Percentiles rank a stretch among this genome's conserved stretches.
phyloP scores from a whole-genome alignment of 2,888 invertebrate species.

The Synanthedon myopaeformis region DNA sequence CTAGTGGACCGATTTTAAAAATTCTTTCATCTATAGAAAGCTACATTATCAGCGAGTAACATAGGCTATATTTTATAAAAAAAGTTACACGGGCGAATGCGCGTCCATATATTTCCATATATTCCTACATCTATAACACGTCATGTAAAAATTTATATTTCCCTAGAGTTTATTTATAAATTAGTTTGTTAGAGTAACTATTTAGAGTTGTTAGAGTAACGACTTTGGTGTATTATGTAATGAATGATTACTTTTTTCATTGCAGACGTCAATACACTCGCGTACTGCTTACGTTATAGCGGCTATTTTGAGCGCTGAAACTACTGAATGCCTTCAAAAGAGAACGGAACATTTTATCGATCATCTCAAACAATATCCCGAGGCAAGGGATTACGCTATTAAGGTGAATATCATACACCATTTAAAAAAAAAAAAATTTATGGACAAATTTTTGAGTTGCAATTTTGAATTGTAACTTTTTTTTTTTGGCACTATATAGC shows the following conservation, averaged over 20 bases:
- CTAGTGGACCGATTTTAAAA: too few species aligned
- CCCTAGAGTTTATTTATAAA: background rate
- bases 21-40: too few species aligned
- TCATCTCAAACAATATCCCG: constrained; percentile 81
- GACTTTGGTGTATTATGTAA: background rate
- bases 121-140: too few species aligned
- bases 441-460: too few species aligned
- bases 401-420: constrained; percentile 56
- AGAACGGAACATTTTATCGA: constrained; percentile 77
- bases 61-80: too few species aligned
- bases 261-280: constrained; percentile 71
- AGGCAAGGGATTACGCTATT: constrained; percentile 78
- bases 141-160: background rate
- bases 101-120: too few species aligned
- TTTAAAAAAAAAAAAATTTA: too few species aligned
- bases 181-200: too few species aligned
- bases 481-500: constrained; percentile 7
- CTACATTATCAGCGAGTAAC: too few species aligned
- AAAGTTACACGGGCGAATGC: too few species aligned
- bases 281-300: constrained; percentile 76
- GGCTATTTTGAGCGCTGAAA: constrained; percentile 71
- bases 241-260: constrained; percentile 2
- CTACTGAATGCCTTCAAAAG: constrained; percentile 65
- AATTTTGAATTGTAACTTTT: too few species aligned
- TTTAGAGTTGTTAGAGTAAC: background rate